Evolutionary conservation across 2,888 invertebrate species (phyloP), one percentile per base, ranked within the genome.

Genomic region (Andrena praecox): DNA sequence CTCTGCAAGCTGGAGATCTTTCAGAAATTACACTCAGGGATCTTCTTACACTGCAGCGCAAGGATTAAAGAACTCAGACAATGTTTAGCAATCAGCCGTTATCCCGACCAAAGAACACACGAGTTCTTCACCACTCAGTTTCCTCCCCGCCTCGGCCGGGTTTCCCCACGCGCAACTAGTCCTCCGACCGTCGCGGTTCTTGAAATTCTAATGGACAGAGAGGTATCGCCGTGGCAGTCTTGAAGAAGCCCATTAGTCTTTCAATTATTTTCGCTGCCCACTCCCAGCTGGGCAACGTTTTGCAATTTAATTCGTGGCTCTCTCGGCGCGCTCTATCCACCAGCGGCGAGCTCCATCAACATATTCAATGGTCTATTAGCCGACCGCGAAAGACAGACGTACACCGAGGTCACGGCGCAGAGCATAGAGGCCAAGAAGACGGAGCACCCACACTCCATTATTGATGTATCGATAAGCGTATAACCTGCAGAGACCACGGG

Each of bases 331-430:
- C 60, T 72, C 54, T 77, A 82, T 89, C 85, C 82, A 64, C 79
- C 62, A 33, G 33, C 56, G 69, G 69, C 60, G 54, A 54, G 72
- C 86, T 84, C 89, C 89, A 88, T 88, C 89, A 88, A 88, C 89
- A 88, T 88, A 88, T 88, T 89, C 88, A 88, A 89, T 89, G 86
- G 82, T 86, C 82, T 80, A 88, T 88, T 88, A 88, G 80, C 87
- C 48, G 48, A 33, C 42, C 75, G 69, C 71, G 81, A 77, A 68
- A 78, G 85, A 77, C 72, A 69, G 75, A 62, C 75, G 70, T 59
- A 60, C 56, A 72, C 73, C 50, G 87, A 86, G 89, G 80, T 84
- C 82, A 82, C 35, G 63, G 54, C 5, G 64, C 20, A 59, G 77
- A 60, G 77, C 31, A 62, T 56, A 48, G 71, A 72, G 80, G 77